A percentile compares a stretch with the other conserved stretches of the same genome.
These are phyloP conservation scores for Coptodon bakossiorum DNA, from an alignment of 2,113 vertebrate species.

Conservation along the genomic window DNA sequence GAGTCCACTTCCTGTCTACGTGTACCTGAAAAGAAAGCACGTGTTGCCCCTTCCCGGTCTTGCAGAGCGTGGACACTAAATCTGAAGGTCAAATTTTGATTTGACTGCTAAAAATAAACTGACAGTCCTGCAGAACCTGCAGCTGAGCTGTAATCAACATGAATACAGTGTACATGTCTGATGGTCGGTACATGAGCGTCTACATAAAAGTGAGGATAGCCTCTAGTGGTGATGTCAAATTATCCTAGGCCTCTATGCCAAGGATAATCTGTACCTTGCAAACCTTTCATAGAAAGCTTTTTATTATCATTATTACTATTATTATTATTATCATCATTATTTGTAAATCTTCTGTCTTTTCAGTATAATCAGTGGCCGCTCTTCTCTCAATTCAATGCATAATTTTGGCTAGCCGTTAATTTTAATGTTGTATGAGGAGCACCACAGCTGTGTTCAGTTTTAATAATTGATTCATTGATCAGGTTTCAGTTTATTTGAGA, in stretches of 20 bases:
- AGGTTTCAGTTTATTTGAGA: not conserved
- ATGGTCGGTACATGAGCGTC: not conserved
- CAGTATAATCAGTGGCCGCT: not conserved
- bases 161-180: not conserved
- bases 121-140: not conserved
- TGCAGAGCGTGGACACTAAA: not conserved
- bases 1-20: not conserved
- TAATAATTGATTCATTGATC: not conserved
- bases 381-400: not conserved
- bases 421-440: not conserved
- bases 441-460: not conserved
- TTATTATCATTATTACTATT: too few relatives aligned
- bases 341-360: not conserved
- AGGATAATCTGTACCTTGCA: not conserved
- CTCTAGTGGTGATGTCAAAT: not conserved
- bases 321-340: not conserved
- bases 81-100: not conserved
- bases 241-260: not conserved
- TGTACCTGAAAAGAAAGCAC: not conserved
- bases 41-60: not conserved
- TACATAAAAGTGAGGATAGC: not conserved
- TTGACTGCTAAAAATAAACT: not conserved
- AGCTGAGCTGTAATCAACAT: not conserved
- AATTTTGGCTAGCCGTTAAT: not conserved
- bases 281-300: not conserved